Evolutionary conservation across 2,113 vertebrate genomes (phyloP).

Genomic region (Balaenoptera acutorostrata): DNA sequence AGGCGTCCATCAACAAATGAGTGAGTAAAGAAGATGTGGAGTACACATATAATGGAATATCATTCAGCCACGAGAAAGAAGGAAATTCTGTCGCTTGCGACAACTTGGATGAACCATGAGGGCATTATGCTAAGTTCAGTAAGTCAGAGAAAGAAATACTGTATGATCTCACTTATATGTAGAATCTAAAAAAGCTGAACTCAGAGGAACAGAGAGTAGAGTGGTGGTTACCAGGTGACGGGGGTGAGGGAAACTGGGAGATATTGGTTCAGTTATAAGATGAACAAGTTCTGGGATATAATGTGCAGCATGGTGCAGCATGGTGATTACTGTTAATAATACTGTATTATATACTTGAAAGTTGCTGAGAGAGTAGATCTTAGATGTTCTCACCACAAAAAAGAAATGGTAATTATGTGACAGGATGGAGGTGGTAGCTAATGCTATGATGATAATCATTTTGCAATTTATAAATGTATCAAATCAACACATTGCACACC

Average conservation of each 20-base stretch:
- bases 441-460: not conserved
- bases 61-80: not conserved
- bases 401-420: not conserved
- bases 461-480: not conserved
- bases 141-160: not conserved
- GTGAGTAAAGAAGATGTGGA: not conserved
- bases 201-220: not conserved
- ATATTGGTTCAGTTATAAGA: not conserved
- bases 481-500: not conserved
- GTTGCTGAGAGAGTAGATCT: not conserved
- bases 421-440: not conserved
- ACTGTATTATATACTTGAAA: not conserved
- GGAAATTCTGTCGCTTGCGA: not conserved
- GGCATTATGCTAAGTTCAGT: not conserved
- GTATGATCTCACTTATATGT: no score
- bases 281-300: not conserved
- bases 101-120: not conserved
- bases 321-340: not conserved
- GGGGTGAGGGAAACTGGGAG: not conserved
- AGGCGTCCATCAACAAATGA: not conserved
- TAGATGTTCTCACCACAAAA: not conserved
- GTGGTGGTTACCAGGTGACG: not conserved
- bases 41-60: not conserved
- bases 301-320: not conserved
- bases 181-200: not conserved